phyloP scores from a whole-genome alignment of 2,888 invertebrate species.

The Magallana nippona region DNA sequence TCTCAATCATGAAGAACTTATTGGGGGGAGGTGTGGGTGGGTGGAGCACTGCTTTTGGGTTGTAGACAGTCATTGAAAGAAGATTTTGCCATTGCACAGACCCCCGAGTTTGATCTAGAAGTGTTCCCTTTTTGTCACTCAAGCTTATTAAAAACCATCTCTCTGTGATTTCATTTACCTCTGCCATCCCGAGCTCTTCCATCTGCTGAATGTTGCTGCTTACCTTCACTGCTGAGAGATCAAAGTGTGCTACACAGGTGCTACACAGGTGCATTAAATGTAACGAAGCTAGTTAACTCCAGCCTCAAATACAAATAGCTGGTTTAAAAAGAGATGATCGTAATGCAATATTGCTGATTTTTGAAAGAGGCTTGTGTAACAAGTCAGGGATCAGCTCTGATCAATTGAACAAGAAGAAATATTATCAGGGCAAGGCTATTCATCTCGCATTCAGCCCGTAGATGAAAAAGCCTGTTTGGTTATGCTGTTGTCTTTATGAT shows the following conservation, averaged over 20 bases:
- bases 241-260: conserved; percentile 21
- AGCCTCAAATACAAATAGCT: not conserved
- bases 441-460: too few relatives aligned
- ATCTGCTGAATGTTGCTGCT: not conserved
- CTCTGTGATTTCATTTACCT: not conserved
- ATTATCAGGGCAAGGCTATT: not conserved
- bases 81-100: too few relatives aligned
- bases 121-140: conserved; percentile 5
- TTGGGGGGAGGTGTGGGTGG: too few relatives aligned
- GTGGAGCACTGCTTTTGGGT: too few relatives aligned
- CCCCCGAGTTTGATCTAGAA: not conserved
- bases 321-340: not conserved
- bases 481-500: too few relatives aligned
- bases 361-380: not conserved
- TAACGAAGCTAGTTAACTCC: not conserved
- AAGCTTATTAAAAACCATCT: not conserved
- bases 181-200: not conserved
- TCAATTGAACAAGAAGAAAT: not conserved
- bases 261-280: conserved; percentile 19
- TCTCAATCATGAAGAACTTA: too few relatives aligned
- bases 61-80: too few relatives aligned
- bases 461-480: too few relatives aligned
- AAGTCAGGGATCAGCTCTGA: conserved; percentile 9
- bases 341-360: not conserved
- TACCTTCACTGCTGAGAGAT: not conserved